phyloP scores from a whole-genome alignment of 2,113 vertebrate genomes.

The Neogale vison region DNA sequence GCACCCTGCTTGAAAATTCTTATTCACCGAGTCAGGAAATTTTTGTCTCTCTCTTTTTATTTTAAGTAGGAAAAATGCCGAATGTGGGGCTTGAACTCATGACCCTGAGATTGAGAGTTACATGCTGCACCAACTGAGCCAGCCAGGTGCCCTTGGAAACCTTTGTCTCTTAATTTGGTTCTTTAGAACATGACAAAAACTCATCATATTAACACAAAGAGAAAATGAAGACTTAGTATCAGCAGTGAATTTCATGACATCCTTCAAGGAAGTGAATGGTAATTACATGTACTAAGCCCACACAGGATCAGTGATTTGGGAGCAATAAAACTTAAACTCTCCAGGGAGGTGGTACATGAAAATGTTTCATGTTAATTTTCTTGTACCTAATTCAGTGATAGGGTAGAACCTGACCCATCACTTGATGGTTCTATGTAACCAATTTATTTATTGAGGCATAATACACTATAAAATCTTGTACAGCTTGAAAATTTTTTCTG shows the following conservation, averaged over 20 bases:
- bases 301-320: background rate
- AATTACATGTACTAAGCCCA: background rate
- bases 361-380: constrained; percentile 21
- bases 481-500: background rate
- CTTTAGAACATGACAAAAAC: constrained; percentile 48
- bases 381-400: constrained; percentile 22
- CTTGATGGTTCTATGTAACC: constrained; percentile 30
- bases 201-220: background rate
- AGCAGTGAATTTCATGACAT: background rate
- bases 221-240: background rate
- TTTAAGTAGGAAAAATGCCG: background rate
- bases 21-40: background rate
- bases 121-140: background rate
- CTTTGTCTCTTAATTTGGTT: background rate
- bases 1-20: background rate
- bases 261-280: background rate
- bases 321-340: background rate
- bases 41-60: background rate
- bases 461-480: background rate
- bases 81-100: background rate
- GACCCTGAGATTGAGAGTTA: background rate
- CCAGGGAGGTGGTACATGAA: background rate
- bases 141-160: background rate
- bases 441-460: constrained; percentile 16
- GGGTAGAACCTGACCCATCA: background rate